Percentiles rank a stretch among this genome's conserved stretches.
Conservation (phyloP, 2,113 vertebrate genomes). For the Tympanuchus pallidicinctus region DNA sequence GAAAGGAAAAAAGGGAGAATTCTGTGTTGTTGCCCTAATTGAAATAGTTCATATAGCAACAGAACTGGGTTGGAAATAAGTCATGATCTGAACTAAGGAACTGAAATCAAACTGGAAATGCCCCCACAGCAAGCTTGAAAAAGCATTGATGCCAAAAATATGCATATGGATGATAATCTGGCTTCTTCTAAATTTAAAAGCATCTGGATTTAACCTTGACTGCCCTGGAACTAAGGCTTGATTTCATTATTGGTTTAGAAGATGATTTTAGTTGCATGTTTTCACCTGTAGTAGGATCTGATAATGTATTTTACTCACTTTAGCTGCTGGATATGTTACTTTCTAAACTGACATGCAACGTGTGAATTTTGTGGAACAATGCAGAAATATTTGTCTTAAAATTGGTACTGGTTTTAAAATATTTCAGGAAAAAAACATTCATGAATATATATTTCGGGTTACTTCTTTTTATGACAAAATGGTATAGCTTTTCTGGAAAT, state of each 20-base stretch:
- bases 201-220: neutral
- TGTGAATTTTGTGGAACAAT: neutral
- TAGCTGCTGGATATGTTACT: neutral
- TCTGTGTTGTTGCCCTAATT: neutral
- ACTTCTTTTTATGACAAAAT: slow-evolving; percentile 1
- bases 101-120: neutral
- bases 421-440: neutral
- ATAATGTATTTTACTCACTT: neutral
- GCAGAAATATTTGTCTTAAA: neutral
- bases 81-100: neutral
- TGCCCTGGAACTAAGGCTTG: neutral
- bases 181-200: neutral
- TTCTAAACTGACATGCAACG: neutral
- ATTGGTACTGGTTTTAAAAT: neutral
- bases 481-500: neutral
- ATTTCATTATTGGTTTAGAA: neutral
- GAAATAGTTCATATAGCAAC: neutral
- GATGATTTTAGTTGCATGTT: neutral
- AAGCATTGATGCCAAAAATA: neutral
- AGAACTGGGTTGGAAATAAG: neutral
- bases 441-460: neutral
- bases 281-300: neutral
- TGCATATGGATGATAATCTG: neutral
- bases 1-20: neutral
- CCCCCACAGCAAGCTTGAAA: neutral